phyloP scores from a whole-genome alignment of 2,888 invertebrate species.

The Sericinus montela region DNA sequence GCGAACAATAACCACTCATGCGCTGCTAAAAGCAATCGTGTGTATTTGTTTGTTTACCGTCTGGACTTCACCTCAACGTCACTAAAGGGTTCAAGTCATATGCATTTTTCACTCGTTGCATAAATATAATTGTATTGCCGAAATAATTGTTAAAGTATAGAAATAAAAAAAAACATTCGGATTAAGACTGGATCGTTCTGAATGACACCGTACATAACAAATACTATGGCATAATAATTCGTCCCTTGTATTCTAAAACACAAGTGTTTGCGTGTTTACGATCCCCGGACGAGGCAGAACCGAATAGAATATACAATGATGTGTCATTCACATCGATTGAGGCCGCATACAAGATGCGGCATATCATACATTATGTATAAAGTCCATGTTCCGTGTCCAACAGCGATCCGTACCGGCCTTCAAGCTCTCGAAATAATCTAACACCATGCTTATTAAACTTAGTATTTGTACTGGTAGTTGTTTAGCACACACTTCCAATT shows the following conservation, averaged over 20 bases:
- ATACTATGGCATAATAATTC: slow-evolving; percentile 41
- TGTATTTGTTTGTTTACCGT: slow-evolving; percentile 51
- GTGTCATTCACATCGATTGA: slow-evolving; percentile 74
- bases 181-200: slow-evolving; percentile 1
- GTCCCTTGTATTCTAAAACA: slow-evolving; percentile 57
- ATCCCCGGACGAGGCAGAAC: slow-evolving; percentile 62
- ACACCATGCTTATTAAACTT: background rate
- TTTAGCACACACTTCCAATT: background rate
- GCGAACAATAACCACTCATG: slow-evolving; percentile 52
- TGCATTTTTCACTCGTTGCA: slow-evolving; percentile 16
- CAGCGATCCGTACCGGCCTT: slow-evolving; percentile 43
- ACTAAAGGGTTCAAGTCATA: slow-evolving; percentile 22
- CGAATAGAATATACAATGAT: slow-evolving; percentile 74
- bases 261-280: slow-evolving; percentile 71
- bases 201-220: slow-evolving; percentile 24
- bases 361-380: slow-evolving; percentile 65
- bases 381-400: slow-evolving; percentile 50
- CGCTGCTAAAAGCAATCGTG: slow-evolving; percentile 48
- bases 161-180: slow-evolving; percentile 3
- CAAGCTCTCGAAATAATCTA: slow-evolving; percentile 16
- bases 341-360: slow-evolving; percentile 67
- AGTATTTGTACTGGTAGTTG: background rate
- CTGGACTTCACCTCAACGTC: slow-evolving; percentile 28
- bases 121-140: too few relatives aligned
- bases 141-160: too few relatives aligned